Percentiles rank a stretch among this genome's conserved stretches.
Evolutionary conservation across 2,113 vertebrate species (phyloP).

Genomic region (Onychorhynchus coronatus): DNA sequence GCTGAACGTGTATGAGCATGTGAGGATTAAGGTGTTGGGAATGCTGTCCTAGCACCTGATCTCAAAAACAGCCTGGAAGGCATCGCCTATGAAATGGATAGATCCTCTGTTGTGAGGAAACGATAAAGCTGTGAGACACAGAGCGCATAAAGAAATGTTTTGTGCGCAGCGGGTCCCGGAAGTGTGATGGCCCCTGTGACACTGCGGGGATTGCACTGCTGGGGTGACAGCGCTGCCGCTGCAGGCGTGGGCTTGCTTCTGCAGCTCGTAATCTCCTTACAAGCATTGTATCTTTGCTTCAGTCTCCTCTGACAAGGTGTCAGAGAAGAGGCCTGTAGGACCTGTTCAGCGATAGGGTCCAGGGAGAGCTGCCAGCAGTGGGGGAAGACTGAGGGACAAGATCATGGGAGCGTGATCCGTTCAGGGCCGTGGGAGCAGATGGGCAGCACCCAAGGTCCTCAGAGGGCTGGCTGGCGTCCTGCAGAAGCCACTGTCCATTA

Average conservation of each 20-base stretch:
- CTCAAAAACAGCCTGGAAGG: slow-evolving; percentile 4
- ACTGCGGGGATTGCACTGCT: not conserved
- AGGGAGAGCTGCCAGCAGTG: not conserved
- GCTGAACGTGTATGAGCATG: not conserved
- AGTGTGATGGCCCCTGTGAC: not conserved
- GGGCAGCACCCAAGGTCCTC: not conserved
- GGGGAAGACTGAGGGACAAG: not conserved
- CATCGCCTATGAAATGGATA: slow-evolving; percentile 1
- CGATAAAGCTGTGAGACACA: not conserved
- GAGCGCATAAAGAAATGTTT: not conserved
- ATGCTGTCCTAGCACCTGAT: not conserved
- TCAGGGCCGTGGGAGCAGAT: not conserved
- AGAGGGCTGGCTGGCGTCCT: not conserved
- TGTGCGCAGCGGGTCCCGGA: not conserved
- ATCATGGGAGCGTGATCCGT: rapidly evolving
- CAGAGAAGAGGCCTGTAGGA: not conserved
- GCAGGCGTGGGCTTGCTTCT: not conserved
- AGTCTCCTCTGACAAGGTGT: not conserved
- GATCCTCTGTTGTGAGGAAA: slow-evolving; percentile 1
- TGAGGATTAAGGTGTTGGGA: not conserved
- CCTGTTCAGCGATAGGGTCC: not conserved
- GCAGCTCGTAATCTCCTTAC: not conserved
- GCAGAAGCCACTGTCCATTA: not conserved
- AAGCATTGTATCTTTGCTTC: not conserved
- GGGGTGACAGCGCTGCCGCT: not conserved